phyloP scores from a whole-genome alignment of 2,113 vertebrate species.

The Grammomys surdaster region DNA sequence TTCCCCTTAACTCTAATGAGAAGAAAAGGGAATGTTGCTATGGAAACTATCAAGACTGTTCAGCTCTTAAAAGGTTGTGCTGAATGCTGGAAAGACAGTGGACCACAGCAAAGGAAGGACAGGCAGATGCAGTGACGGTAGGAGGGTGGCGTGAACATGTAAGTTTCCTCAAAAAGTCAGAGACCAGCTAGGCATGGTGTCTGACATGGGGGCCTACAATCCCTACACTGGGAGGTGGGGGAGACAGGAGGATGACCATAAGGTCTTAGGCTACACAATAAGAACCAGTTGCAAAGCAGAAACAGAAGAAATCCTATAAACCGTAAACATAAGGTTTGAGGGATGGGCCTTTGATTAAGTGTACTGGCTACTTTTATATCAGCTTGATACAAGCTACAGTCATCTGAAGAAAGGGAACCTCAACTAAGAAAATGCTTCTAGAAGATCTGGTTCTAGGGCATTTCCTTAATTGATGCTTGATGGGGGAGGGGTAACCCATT shows the following conservation, averaged over 20 bases:
- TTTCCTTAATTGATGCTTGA: background rate
- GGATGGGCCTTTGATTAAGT: background rate
- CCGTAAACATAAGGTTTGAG: background rate
- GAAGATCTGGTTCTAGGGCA: background rate
- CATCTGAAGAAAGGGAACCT: background rate
- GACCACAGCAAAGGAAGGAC: background rate
- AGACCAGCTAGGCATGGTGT: background rate
- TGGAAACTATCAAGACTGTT: constrained; percentile 58
- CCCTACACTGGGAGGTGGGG: background rate
- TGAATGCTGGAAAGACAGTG: background rate
- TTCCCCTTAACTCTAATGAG: constrained; percentile 8
- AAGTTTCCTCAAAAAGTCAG: background rate
- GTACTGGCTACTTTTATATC: background rate
- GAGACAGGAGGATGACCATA: background rate
- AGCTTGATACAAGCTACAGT: background rate
- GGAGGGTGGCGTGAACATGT: background rate
- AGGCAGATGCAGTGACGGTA: background rate
- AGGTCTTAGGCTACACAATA: background rate
- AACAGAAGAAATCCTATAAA: background rate
- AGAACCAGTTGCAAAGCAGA: background rate
- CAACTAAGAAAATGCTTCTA: background rate
- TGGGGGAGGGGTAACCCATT: rapidly evolving
- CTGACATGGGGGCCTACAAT: background rate
- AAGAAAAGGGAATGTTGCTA: constrained; percentile 57
- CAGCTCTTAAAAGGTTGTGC: constrained; percentile 31